Evolutionary conservation across 2,888 invertebrate species (phyloP).

Genomic region (Idaea dimidiata): DNA sequence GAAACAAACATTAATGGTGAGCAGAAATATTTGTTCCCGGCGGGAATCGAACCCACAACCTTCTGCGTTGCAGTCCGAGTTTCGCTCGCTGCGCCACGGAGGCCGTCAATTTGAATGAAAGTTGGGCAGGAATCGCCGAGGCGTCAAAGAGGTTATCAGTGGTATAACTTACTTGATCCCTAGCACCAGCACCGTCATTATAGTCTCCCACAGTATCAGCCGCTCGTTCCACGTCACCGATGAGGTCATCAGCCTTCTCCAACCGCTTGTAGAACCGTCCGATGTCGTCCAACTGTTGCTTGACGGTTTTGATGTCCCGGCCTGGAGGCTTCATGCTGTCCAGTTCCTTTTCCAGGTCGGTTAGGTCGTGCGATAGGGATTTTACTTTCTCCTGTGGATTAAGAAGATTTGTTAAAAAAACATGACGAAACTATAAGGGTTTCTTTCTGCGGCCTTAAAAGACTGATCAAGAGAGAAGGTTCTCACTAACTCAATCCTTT

Average conservation of each 20-base stretch:
- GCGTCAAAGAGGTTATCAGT: no score
- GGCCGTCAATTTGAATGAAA: no score
- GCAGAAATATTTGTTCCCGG: no score
- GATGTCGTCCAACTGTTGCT: constrained; percentile 91
- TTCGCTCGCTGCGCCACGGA: no score
- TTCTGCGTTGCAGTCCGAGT: no score
- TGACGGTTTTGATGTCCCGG: constrained; percentile 92
- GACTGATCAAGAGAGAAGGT: no score
- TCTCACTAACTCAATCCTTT: no score
- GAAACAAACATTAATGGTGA: no score
- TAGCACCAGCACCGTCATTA: constrained; percentile 89
- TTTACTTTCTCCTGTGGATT: constrained; percentile 87
- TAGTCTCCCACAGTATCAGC: constrained; percentile 91
- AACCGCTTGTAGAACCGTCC: constrained; percentile 84
- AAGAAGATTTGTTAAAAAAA: not conserved
- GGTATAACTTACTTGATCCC: constrained; percentile 83
- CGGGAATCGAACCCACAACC: no score
- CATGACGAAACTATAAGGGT: no score
- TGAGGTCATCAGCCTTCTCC: constrained; percentile 83
- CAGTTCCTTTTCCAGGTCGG: constrained; percentile 90
- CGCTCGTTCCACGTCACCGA: constrained; percentile 84
- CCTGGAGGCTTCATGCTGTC: constrained; percentile 93
- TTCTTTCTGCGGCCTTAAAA: no score
- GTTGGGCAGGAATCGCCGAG: no score
- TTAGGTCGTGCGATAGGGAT: constrained; percentile 86